Evolutionary conservation across 2,888 invertebrate species (phyloP).

Genomic region (Hypomecis punctinalis): DNA sequence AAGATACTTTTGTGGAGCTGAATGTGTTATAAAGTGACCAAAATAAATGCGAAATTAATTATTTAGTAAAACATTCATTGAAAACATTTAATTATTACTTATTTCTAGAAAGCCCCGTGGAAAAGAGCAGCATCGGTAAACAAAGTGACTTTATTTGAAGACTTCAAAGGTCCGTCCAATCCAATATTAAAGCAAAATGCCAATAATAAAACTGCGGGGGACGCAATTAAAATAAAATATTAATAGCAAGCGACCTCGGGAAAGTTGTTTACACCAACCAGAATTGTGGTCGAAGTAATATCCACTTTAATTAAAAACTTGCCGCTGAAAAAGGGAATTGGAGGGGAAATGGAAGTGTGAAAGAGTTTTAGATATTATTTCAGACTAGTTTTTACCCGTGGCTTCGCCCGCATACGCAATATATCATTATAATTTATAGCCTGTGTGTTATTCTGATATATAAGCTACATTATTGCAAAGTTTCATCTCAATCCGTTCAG

Average conservation of each 20-base stretch:
- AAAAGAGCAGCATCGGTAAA: conserved; percentile 2
- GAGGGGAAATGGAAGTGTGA: not conserved
- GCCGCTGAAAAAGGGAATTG: conserved; percentile 30
- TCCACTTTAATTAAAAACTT: conserved; percentile 69
- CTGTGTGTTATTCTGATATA: too few relatives aligned
- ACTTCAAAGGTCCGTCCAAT: conserved; percentile 16
- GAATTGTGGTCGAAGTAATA: conserved; percentile 57
- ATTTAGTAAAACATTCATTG: too few relatives aligned
- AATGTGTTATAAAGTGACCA: too few relatives aligned
- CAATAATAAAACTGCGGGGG: conserved; percentile 23
- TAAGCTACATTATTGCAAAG: too few relatives aligned
- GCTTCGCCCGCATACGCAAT: too few relatives aligned
- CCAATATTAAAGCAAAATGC: conserved; percentile 14
- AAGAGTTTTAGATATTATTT: too few relatives aligned
- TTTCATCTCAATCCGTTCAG: too few relatives aligned
- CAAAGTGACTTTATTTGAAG: conserved; percentile 11
- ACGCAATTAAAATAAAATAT: conserved; percentile 26
- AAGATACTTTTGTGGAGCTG: too few relatives aligned
- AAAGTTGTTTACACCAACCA: conserved; percentile 54
- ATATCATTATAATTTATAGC: too few relatives aligned
- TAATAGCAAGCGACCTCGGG: conserved; percentile 17
- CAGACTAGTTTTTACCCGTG: too few relatives aligned
- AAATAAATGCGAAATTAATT: too few relatives aligned
- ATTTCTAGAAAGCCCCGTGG: not conserved
- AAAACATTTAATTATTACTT: not conserved